These are phyloP conservation scores for Brienomyrus longianalis DNA, from an alignment of 2,113 vertebrate genomes.

Conservation along the genomic window DNA sequence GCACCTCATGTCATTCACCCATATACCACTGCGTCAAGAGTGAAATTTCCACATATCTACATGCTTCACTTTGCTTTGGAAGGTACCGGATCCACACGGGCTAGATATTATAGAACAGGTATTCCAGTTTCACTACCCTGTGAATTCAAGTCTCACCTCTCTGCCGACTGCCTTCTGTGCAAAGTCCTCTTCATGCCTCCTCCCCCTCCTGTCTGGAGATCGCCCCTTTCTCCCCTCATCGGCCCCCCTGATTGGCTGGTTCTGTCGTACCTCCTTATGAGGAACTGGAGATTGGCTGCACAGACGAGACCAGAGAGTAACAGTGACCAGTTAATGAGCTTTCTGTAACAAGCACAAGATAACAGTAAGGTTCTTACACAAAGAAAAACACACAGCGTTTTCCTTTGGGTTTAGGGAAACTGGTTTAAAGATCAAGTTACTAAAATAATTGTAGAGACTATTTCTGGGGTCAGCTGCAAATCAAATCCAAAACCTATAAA, in stretches of 20 bases:
- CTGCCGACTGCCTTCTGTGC: slow-evolving; percentile 33
- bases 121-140: not conserved
- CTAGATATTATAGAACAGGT: not conserved
- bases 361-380: not conserved
- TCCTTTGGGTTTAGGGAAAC: too few relatives aligned
- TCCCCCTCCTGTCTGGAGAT: slow-evolving; percentile 47
- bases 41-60: not conserved
- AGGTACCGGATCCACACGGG: not conserved
- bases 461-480: not conserved
- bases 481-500: not conserved
- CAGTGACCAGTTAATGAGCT: not conserved
- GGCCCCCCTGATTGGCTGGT: slow-evolving; percentile 32
- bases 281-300: slow-evolving; percentile 47
- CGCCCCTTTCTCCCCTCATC: slow-evolving; percentile 43
- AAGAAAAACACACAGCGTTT: not conserved
- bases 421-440: not conserved
- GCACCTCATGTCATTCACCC: not conserved
- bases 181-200: slow-evolving; percentile 37
- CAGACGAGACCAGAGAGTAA: not conserved
- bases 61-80: not conserved
- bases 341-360: not conserved
- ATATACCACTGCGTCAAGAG: not conserved
- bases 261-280: slow-evolving; percentile 32
- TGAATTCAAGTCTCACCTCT: slow-evolving; percentile 35
- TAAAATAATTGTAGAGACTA: not conserved